phyloP scores from a whole-genome alignment of 1,140 invertebrate species.

The Aplysia californica region DNA sequence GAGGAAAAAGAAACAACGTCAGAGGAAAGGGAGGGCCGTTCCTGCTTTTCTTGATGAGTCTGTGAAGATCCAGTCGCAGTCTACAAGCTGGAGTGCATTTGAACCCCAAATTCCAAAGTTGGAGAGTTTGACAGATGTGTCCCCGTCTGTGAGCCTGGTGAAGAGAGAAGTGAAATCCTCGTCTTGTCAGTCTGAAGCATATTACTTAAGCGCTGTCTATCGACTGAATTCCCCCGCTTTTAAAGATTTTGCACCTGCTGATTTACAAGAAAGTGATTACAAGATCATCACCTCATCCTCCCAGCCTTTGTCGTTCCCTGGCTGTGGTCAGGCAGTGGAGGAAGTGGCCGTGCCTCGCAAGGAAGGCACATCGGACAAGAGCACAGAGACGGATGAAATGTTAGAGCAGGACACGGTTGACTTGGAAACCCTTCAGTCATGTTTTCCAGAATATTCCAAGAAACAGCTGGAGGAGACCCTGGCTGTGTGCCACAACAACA shows the following conservation, averaged over 20 bases:
- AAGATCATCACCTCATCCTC: neutral
- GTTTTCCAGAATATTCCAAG: slow-evolving; percentile 27
- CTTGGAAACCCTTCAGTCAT: slow-evolving; percentile 22
- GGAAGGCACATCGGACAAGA: neutral
- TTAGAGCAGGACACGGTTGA: slow-evolving; percentile 15
- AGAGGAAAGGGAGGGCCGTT: neutral
- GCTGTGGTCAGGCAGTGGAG: neutral
- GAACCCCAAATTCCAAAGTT: neutral
- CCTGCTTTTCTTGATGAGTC: slow-evolving; percentile 12
- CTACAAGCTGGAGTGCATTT: slow-evolving; percentile 11
- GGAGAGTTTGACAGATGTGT: neutral
- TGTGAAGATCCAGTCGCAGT: slow-evolving; percentile 16
- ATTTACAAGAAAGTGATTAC: neutral
- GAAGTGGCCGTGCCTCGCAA: neutral
- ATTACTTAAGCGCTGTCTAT: slow-evolving; percentile 13
- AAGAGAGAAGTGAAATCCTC: neutral
- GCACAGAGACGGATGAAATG: slow-evolving; percentile 21
- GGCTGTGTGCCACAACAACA: slow-evolving; percentile 19
- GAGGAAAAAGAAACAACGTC: slow-evolving; percentile 7
- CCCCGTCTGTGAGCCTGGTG: too few species aligned
- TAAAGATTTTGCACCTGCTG: slow-evolving; percentile 9
- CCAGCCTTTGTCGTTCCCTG: neutral
- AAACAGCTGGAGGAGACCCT: slow-evolving; percentile 14
- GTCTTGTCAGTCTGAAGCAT: slow-evolving; percentile 4
- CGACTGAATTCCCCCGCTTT: slow-evolving; percentile 20